These are phyloP conservation scores for Orthosia gracilis DNA, from an alignment of 2,888 invertebrate species.

Conservation along the genomic window DNA sequence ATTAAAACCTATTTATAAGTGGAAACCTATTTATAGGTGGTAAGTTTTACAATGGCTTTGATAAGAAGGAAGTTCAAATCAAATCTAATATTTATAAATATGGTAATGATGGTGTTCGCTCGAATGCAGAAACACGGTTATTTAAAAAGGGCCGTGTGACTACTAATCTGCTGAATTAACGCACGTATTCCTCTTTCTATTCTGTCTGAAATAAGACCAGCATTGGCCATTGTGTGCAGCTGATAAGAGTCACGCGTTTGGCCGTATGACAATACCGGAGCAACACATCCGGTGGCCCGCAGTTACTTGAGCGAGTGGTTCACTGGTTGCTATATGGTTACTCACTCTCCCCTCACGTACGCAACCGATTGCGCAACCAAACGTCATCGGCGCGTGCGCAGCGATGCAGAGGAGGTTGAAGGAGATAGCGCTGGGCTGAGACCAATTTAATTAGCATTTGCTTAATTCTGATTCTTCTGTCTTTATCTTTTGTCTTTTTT, in stretches of 20 bases:
- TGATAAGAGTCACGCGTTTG: constrained; percentile 23
- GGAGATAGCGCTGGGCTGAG: not conserved
- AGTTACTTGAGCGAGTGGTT: constrained; percentile 51
- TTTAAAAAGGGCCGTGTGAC: not conserved
- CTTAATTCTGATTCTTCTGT: not conserved
- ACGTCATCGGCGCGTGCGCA: constrained; percentile 39
- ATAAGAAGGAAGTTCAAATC: too few species aligned
- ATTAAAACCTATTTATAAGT: too few species aligned
- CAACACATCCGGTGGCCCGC: constrained; percentile 47
- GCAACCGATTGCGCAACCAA: constrained; percentile 58
- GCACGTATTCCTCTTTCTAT: not conserved
- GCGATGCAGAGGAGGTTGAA: not conserved
- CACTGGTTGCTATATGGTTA: constrained; percentile 33
- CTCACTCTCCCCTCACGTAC: constrained; percentile 57
- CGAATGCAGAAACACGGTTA: not conserved
- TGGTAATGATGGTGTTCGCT: not conserved
- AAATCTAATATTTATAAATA: not conserved
- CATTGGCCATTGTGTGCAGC: constrained; percentile 1
- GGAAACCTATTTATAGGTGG: too few species aligned
- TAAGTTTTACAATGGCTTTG: too few species aligned
- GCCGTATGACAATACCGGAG: constrained; percentile 23
- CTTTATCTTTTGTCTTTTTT: not conserved
- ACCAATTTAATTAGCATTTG: not conserved
- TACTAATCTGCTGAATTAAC: not conserved
- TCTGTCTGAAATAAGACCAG: not conserved